A percentile compares a stretch with the other conserved stretches of the same genome.
These are phyloP conservation scores for Zhuqinia jingwanae DNA, from an alignment of 2,888 invertebrate genomes.

Conservation along the genomic window DNA sequence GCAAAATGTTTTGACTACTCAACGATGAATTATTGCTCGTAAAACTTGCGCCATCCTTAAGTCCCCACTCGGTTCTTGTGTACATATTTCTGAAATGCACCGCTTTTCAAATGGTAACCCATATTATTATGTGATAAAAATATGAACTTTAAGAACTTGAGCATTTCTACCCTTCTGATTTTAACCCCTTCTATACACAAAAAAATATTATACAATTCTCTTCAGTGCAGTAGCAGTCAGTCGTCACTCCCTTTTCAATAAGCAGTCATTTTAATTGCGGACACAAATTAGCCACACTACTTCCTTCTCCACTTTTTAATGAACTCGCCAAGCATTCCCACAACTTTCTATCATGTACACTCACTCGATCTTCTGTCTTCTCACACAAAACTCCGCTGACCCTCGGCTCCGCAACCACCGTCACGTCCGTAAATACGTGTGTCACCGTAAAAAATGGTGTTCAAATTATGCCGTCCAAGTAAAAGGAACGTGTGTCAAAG, in stretches of 20 bases:
- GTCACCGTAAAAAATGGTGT: constrained; percentile 56
- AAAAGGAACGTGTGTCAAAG: constrained; percentile 54
- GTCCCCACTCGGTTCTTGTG: background rate
- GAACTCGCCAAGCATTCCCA: constrained; percentile 64
- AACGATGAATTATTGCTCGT: constrained; percentile 16
- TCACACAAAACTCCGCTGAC: constrained; percentile 23
- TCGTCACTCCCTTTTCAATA: background rate
- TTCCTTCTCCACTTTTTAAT: constrained; percentile 67
- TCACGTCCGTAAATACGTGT: constrained; percentile 57
- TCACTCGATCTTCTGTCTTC: background rate
- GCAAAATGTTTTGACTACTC: constrained; percentile 64
- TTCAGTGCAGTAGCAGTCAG: background rate
- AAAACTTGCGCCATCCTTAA: background rate
- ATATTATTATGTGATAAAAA: too few relatives aligned
- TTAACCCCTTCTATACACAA: too few relatives aligned
- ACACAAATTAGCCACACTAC: constrained; percentile 69
- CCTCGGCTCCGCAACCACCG: constrained; percentile 1
- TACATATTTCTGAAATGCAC: too few relatives aligned
- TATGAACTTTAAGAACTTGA: too few relatives aligned
- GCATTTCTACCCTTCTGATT: too few relatives aligned
- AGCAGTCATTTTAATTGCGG: constrained; percentile 39
- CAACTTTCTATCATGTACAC: constrained; percentile 17
- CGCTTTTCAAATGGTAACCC: too few relatives aligned
- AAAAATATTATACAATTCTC: too few relatives aligned
- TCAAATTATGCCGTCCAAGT: constrained; percentile 34